Evolutionary conservation across 2,888 invertebrate species (phyloP).

Genomic region (Melinaea menophilus): DNA sequence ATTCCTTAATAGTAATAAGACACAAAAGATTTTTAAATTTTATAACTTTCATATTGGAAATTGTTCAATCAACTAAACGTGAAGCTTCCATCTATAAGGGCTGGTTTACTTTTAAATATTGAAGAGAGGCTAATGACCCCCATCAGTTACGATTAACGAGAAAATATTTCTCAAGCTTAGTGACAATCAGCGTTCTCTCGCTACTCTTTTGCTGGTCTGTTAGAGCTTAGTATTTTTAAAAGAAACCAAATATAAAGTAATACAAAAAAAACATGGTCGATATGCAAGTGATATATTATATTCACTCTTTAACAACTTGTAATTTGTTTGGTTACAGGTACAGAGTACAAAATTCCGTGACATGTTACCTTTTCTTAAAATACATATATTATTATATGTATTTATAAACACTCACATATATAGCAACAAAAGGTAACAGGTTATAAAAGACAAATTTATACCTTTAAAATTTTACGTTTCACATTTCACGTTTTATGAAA

Average conservation of each 20-base stretch:
- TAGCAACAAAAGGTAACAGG: too few species aligned
- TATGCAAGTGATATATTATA: too few species aligned
- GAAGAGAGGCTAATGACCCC: conserved; percentile 21
- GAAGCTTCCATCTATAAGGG: conserved; percentile 11
- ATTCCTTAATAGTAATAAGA: background rate
- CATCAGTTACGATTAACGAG: conserved; percentile 13
- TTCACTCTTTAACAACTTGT: too few species aligned
- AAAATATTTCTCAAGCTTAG: conserved; percentile 6
- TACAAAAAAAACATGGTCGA: too few species aligned
- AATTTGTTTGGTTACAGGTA: too few species aligned
- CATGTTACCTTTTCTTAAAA: too few species aligned
- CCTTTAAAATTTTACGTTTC: too few species aligned
- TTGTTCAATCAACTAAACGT: conserved; percentile 1
- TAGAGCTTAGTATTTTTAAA: background rate
- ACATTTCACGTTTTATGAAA: too few species aligned
- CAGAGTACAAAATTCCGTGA: too few species aligned
- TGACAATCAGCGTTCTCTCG: conserved; percentile 1
- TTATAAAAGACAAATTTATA: too few species aligned
- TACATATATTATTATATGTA: too few species aligned
- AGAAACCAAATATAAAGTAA: background rate
- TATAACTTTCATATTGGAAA: background rate
- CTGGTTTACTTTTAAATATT: conserved; percentile 24
- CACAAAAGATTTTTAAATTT: background rate
- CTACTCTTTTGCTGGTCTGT: background rate
- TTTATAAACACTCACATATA: too few species aligned